Base-by-base conservation (phyloP, 2,888 invertebrate species). In the Heliconius charithonia region DNA sequence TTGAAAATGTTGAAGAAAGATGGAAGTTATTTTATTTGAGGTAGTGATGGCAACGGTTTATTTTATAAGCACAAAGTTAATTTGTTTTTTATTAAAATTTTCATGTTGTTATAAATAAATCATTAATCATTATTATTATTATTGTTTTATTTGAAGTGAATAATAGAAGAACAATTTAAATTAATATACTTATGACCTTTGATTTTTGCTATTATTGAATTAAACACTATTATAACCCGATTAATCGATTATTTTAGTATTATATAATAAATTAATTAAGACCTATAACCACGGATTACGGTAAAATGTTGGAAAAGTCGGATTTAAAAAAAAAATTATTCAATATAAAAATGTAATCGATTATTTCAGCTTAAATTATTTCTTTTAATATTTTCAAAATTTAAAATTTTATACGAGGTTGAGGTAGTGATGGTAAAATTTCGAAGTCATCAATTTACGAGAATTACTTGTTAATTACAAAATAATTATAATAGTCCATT, bases 371-470 rank as follows among this genome's bases (percentile, higher is more conserved):
- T 27, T 25, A 62, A 62, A 62, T 62, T 25, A 10, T 25, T 63
- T 63, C 62, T 25, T 62, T 63, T 63, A 27, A 63, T 16, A 41
- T 41, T 67, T 19, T 27, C 29, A 65, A 27, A 13, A 7, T 16
- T 25, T 13, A 67, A n/a, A 41, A 25, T 67, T 67, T 67, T 67
- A 67, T 67, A 41, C 37, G 67, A 67, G 37, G n/a, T 67, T 67
- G 67, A 67, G 67, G 67, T 67, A 67, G 67, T 67, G 41, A 67
- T 67, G 67, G 67, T 37, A 67, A 67, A n/a, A 67, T 67, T 67
- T 13, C 6, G 25, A 25, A 25, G 25, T 13, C 13, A 63, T 63
- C 12, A n/a, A 41, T 37, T 56, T 56, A 9, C 22, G n/a, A 67
- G 12, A 25, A 13, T 67, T 67, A 9, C 22, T 22, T 56, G 22